A percentile compares a stretch with the other conserved stretches of the same genome.
These are phyloP conservation scores for Rugalucina vietnamica DNA, from an alignment of 2,888 invertebrate genomes.

Conservation along the genomic window DNA sequence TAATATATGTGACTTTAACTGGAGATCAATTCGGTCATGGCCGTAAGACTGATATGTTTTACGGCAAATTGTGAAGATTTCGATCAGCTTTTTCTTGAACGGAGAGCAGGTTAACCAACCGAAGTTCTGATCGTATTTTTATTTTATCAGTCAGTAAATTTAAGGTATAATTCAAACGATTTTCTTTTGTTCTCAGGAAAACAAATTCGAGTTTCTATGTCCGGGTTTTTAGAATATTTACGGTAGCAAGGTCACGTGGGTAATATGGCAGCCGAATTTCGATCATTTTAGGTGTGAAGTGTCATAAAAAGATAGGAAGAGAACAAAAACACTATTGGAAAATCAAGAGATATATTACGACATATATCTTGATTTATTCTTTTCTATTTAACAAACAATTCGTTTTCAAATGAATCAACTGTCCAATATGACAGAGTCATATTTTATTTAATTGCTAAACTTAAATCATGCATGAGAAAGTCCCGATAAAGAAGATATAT, in stretches of 20 bases:
- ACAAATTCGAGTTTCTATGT: no score
- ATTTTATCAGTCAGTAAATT: no score
- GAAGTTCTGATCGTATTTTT: no score
- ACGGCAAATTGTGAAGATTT: no score
- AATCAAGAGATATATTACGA: not conserved
- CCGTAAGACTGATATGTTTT: no score
- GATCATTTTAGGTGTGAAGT: conserved; percentile 6
- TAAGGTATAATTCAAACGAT: no score
- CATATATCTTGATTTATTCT: conserved; percentile 2
- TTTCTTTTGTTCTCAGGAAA: no score
- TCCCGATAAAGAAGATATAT: conserved; percentile 6
- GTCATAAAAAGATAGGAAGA: not conserved
- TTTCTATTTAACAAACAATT: not conserved
- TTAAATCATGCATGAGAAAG: conserved; percentile 2
- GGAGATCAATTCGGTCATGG: conserved; percentile 2
- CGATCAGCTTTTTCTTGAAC: no score
- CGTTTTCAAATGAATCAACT: not conserved
- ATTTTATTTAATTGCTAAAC: not conserved
- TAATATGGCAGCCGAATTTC: not conserved
- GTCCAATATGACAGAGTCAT: not conserved
- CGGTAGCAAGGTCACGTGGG: no score
- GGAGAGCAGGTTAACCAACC: no score
- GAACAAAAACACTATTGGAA: conserved; percentile 6
- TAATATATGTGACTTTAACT: conserved; percentile 9
- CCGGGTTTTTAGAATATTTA: no score